phyloP scores from a whole-genome alignment of 2,113 vertebrate genomes.

The Leuciscus idus region DNA sequence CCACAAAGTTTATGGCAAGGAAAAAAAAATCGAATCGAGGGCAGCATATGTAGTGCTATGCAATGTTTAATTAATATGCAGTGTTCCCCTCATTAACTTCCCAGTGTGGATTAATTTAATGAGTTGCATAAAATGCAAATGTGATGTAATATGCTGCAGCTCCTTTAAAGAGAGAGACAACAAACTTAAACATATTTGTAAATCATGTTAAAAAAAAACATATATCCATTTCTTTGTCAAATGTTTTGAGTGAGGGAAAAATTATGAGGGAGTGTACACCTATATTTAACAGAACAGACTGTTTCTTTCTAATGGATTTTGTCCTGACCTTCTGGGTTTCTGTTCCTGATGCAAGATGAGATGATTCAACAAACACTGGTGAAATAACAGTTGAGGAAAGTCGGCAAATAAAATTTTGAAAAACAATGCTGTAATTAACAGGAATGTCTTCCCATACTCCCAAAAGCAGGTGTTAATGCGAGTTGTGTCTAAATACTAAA shows the following conservation, averaged over 20 bases:
- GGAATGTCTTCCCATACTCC: constrained; percentile 18
- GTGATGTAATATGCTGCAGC: not conserved
- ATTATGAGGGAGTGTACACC: not conserved
- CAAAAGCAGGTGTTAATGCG: constrained; percentile 38
- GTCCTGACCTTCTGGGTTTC: not conserved
- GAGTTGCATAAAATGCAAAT: constrained; percentile 35
- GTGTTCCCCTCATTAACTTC: constrained; percentile 1
- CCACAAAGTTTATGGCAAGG: not conserved
- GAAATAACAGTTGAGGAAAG: constrained; percentile 23
- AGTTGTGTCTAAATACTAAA: constrained; percentile 1
- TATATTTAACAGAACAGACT: not conserved
- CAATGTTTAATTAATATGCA: constrained; percentile 20
- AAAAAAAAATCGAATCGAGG: not conserved
- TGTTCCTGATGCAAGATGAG: not conserved
- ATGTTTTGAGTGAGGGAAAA: not conserved
- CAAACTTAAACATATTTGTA: constrained; percentile 4
- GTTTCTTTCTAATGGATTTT: not conserved
- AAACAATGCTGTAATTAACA: constrained; percentile 46
- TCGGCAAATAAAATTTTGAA: not conserved
- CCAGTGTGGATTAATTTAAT: constrained; percentile 33
- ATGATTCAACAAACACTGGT: not conserved
- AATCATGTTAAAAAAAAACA: not conserved
- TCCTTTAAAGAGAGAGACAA: not conserved
- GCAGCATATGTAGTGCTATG: constrained; percentile 22
- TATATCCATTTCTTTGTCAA: not conserved